Percentiles rank a stretch among this genome's conserved stretches.
These are phyloP conservation scores for Valencia hispanica DNA, from an alignment of 2,797 vertebrate genomes.

Conservation along the genomic window DNA sequence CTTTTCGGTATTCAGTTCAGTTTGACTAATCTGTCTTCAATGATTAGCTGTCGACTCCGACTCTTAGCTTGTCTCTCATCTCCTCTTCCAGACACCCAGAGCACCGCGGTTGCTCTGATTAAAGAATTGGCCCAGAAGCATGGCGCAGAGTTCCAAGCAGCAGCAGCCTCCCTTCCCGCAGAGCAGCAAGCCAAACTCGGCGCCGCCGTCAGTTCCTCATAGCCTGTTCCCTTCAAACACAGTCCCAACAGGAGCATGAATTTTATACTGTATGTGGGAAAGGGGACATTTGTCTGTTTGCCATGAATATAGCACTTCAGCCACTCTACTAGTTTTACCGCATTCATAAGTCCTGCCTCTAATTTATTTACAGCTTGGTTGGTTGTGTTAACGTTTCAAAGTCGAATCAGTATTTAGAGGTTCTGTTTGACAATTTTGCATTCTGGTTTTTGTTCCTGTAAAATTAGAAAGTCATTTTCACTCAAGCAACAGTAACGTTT, in stretches of 20 bases:
- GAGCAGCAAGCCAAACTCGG: slow-evolving; percentile 80
- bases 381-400: slow-evolving; percentile 44
- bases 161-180: slow-evolving; percentile 79
- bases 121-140: slow-evolving; percentile 79
- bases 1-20: neutral
- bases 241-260: slow-evolving; percentile 25
- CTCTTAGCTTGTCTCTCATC: slow-evolving; percentile 10
- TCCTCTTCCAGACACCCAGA: slow-evolving; percentile 79
- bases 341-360: slow-evolving; percentile 33
- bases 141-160: slow-evolving; percentile 80
- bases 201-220: slow-evolving; percentile 57
- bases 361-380: slow-evolving; percentile 61
- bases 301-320: slow-evolving; percentile 41
- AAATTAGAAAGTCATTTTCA: neutral
- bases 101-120: slow-evolving; percentile 73
- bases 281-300: slow-evolving; percentile 29
- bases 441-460: slow-evolving; percentile 20
- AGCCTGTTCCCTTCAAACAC: slow-evolving; percentile 39
- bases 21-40: neutral
- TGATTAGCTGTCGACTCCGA: neutral
- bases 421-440: slow-evolving; percentile 23
- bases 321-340: slow-evolving; percentile 24
- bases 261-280: slow-evolving; percentile 48
- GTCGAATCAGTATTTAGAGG: slow-evolving; percentile 22
- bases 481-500: neutral